Percentiles rank a stretch among this genome's conserved stretches.
phyloP scores from a whole-genome alignment of 2,797 vertebrate genomes.

The Chiloscyllium punctatum region DNA sequence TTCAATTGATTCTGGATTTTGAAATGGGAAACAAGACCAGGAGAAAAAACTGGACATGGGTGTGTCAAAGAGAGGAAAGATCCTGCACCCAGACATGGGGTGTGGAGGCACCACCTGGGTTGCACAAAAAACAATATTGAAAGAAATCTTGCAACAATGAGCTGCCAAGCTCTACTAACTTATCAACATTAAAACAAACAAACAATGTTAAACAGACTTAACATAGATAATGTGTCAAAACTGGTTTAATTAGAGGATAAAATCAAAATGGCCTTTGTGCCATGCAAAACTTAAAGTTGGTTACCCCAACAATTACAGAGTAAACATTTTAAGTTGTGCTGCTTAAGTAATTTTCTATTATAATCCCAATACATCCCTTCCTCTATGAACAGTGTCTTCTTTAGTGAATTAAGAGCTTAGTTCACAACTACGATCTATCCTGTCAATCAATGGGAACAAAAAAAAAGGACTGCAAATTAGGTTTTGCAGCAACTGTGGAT shows the following conservation, averaged over 20 bases:
- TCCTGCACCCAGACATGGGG: no score
- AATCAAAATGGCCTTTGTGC: not conserved
- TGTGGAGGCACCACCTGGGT: no score
- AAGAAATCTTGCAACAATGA: no score
- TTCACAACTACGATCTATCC: not conserved
- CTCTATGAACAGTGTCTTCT: not conserved
- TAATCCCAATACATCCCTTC: not conserved
- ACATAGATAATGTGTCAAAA: not conserved
- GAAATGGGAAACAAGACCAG: no score
- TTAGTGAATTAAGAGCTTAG: not conserved
- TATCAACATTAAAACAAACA: no score
- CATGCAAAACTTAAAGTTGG: not conserved
- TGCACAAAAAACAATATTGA: no score
- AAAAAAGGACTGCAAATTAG: not conserved
- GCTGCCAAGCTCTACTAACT: no score
- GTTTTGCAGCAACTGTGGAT: not conserved
- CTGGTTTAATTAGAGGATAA: not conserved
- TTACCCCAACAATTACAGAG: not conserved
- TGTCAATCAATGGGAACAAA: slow-evolving; percentile 2
- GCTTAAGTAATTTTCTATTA: not conserved
- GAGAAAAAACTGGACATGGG: no score
- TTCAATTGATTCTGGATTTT: no score
- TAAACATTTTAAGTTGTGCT: not conserved
- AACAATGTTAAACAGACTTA: not conserved
- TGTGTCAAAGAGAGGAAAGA: no score